Base-by-base conservation (phyloP, 1,140 invertebrate species). In the Brachionus sp. region DNA sequence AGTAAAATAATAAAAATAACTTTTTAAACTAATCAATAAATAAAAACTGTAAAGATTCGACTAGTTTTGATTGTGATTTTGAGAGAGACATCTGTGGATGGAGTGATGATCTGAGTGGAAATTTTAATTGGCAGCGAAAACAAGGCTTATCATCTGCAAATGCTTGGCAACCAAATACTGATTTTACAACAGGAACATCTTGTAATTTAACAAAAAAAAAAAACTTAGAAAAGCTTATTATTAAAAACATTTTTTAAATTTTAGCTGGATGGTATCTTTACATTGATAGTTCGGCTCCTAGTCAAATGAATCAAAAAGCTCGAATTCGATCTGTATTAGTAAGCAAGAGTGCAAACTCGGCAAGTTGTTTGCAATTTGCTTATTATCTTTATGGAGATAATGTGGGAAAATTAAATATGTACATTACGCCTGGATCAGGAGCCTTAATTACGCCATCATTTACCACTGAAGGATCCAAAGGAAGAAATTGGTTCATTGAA, bases 131-230 rank as follows among this genome's bases (percentile, higher is more conserved):
- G 80, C 23, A 9, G 7, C 19, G 57, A n/a, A 57, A 35, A 33
- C 80, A 82, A 82, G 80, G n/a, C 23, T 82, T 13, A 42, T 35
- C 35, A 44, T 57, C 50, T 12, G 37, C 19, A 33, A 66, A 19
- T 68, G 19, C 16, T 16, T 70, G 57, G 37, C 35, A 44, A 19
- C 57, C 50, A 33, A 57, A 44, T 42, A 85, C 85, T 77, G 90
- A 90, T 85, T 89, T 90, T 83, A 90, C 90, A 19, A 86, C 85
- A 57, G 85, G 82, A 83, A 83, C 86, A 89, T 89, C 68, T 88
- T 85, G 82, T 88, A 88, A 83, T 85, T 88, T 2, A 13, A n/a
- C n/a, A n/a, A n/a, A 19, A 64, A 16, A 16, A 37, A 33, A 50
- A 7, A 10, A 39, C 4, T 13, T 13, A 12, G 2, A 10, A 64